phyloP scores from a whole-genome alignment of 2,797 vertebrate genomes.

The Trachops cirrhosus region DNA sequence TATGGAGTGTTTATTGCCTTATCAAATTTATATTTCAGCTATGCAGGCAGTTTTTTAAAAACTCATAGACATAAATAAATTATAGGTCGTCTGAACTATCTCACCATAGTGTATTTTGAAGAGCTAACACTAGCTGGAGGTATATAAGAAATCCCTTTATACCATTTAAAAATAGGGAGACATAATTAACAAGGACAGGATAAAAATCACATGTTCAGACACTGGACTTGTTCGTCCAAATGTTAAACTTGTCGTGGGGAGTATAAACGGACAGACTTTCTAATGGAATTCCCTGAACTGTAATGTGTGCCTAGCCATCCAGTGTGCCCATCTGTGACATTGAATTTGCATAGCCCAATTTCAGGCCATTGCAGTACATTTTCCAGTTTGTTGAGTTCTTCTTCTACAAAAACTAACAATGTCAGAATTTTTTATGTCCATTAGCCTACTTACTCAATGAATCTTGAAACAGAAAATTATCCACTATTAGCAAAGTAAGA shows the following conservation, averaged over 20 bases:
- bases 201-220: background rate
- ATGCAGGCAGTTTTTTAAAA: background rate
- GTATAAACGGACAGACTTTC: background rate
- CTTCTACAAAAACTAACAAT: background rate
- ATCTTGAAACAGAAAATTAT: constrained; percentile 37
- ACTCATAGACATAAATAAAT: constrained; percentile 27
- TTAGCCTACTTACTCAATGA: constrained; percentile 32
- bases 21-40: constrained; percentile 19
- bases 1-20: background rate
- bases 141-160: background rate
- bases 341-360: background rate
- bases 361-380: background rate
- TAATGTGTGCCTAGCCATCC: background rate
- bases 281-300: background rate
- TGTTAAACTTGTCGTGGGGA: background rate
- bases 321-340: no score
- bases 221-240: background rate
- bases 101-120: background rate
- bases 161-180: background rate
- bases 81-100: background rate
- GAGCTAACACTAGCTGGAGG: background rate
- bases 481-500: background rate
- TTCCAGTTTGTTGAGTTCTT: constrained; percentile 29
- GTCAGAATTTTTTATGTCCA: constrained; percentile 14
- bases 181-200: background rate